Conservation (phyloP, 1,140 invertebrate species). For the Neotoxoptera formosana region DNA sequence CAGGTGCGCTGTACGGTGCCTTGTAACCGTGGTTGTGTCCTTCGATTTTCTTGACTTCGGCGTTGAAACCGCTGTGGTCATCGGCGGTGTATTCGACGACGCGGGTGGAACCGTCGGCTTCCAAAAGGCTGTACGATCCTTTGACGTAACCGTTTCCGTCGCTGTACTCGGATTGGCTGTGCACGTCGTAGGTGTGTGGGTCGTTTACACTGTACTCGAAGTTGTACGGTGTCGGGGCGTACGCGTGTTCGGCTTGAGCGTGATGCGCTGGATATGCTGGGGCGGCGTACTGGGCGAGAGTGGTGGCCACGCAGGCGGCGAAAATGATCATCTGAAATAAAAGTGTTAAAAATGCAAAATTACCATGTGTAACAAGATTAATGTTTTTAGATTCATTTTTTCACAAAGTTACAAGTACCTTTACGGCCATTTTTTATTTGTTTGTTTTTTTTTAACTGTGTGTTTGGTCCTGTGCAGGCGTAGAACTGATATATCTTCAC, state of each 20-base stretch:
- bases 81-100: too few relatives aligned
- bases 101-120: too few relatives aligned
- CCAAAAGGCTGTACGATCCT: too few relatives aligned
- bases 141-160: too few relatives aligned
- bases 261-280: neutral
- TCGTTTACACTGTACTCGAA: neutral
- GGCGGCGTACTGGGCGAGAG: slow-evolving; percentile 43
- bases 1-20: neutral
- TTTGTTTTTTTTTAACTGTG: neutral
- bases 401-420: neutral
- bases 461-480: neutral
- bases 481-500: neutral
- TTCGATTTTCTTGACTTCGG: slow-evolving; percentile 59
- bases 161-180: too few relatives aligned
- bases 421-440: neutral
- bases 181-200: too few relatives aligned
- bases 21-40: neutral
- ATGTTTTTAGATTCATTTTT: neutral
- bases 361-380: neutral
- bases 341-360: neutral
- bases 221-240: slow-evolving; percentile 60
- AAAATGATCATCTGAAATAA: slow-evolving; percentile 58
- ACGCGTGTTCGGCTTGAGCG: neutral
- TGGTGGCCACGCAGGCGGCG: slow-evolving; percentile 59
- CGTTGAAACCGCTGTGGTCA: slow-evolving; percentile 62